Evolutionary conservation across 2,888 invertebrate species (phyloP).

Genomic region (Rhingia campestris): DNA sequence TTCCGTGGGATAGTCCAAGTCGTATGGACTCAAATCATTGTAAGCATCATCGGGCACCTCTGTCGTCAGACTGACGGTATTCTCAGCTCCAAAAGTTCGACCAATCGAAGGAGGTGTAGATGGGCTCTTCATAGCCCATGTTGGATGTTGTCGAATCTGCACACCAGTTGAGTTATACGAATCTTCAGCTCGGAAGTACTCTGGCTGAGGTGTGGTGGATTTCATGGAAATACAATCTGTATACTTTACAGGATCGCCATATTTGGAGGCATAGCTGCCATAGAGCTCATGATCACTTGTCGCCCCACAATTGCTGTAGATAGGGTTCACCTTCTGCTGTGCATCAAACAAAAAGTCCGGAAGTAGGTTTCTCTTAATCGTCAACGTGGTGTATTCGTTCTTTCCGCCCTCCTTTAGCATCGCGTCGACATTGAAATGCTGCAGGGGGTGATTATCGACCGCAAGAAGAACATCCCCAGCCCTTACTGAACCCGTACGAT

Average conservation of each 20-base stretch:
- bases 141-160: slow-evolving; percentile 78
- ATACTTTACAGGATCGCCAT: slow-evolving; percentile 78
- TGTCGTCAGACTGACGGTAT: slow-evolving; percentile 82
- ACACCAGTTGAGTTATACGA: slow-evolving; percentile 79
- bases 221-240: slow-evolving; percentile 81
- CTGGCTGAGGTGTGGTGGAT: slow-evolving; percentile 82
- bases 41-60: slow-evolving; percentile 81
- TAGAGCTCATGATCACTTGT: slow-evolving; percentile 80
- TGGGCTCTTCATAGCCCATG: slow-evolving; percentile 65
- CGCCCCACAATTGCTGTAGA: slow-evolving; percentile 81
- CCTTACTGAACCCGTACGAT: slow-evolving; percentile 93
- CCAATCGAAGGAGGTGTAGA: slow-evolving; percentile 77
- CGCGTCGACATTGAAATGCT: slow-evolving; percentile 82
- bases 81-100: slow-evolving; percentile 79
- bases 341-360: slow-evolving; percentile 82
- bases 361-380: slow-evolving; percentile 81
- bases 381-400: slow-evolving; percentile 81
- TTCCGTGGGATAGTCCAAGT: slow-evolving; percentile 78
- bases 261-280: slow-evolving; percentile 79
- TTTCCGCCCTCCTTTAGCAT: slow-evolving; percentile 80
- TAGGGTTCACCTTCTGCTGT: slow-evolving; percentile 80
- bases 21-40: slow-evolving; percentile 80
- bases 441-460: slow-evolving; percentile 92
- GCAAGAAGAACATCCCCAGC: slow-evolving; percentile 94
- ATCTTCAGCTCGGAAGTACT: slow-evolving; percentile 79